Base-by-base conservation (phyloP, 2,113 vertebrate species). In the Dromaius novaehollandiae region DNA sequence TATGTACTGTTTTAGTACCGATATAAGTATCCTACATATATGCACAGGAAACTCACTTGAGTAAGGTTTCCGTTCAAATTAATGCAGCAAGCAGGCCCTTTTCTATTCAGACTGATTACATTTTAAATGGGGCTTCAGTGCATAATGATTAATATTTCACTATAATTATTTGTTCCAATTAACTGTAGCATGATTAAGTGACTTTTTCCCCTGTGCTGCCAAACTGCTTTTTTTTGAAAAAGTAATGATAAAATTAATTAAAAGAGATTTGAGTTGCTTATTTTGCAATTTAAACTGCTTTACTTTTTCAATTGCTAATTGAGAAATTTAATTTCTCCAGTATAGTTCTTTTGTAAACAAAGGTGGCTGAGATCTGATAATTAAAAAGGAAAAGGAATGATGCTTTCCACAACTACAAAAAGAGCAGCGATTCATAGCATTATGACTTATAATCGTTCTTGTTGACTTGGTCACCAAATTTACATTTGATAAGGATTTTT, bases 91-190 rank as follows among this genome's bases (percentile, higher is more conserved):
- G 34, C 34, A 81, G 79, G 34, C 68, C 80, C 53, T 53, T 76
- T 90, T 85, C 58, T 85, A 44, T 64, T 84, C 87, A 71, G 55
- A 69, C 63, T 87, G 75, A 96, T 85, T 97, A 42, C 42, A 89
- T 90, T 95, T 97, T 94, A 96, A 82, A 93, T 60, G 86, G 46
- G 70, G 66, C 74, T 94, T 95, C 84, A 86, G 63, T 80, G 63
- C 19, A 82, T 76, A 96, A 82, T 93, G 69, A 96, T 93, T 86
- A 97, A 86, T 94, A 95, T 97, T 84, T 89, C 86, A 73, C 66
- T 81, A 91, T 86, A 93, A 96, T 90, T 96, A 94, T 97, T 97
- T 98, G 88, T 95, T 94, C 90, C 95, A 82, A 93, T 95, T 95
- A 97, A 97, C 96, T 69, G 69, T 95, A 93, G 86, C 74, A 69